These are phyloP conservation scores for Piliocolobus tephrosceles DNA, from an alignment of 2,113 vertebrate genomes.

Conservation along the genomic window DNA sequence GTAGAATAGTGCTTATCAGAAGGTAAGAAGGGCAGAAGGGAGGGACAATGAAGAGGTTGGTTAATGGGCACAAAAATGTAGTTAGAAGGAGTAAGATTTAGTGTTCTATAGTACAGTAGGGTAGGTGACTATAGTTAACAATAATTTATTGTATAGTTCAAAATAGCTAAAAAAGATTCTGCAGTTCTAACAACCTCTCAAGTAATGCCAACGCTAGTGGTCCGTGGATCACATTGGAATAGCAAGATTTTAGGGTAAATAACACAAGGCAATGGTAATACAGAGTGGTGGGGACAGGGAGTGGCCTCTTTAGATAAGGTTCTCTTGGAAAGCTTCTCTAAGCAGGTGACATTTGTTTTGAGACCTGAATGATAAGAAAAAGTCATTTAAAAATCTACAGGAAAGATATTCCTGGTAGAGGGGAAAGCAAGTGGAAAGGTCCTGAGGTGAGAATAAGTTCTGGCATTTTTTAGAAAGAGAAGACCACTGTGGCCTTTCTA, in stretches of 20 bases:
- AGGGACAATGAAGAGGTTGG: background rate
- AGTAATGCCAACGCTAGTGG: background rate
- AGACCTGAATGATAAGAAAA: constrained; percentile 13
- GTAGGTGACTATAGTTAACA: background rate
- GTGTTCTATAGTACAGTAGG: background rate
- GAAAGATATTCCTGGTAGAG: constrained; percentile 17
- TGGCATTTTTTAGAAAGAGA: constrained; percentile 30
- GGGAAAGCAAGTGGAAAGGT: constrained; percentile 27
- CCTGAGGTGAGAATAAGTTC: background rate
- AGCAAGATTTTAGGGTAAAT: constrained; percentile 31
- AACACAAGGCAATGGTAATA: background rate
- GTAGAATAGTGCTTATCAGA: background rate
- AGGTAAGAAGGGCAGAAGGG: background rate
- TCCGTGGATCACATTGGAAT: background rate
- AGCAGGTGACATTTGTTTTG: constrained; percentile 14
- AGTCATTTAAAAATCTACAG: constrained; percentile 30
- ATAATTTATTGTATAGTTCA: background rate
- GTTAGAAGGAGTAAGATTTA: background rate
- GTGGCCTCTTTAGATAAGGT: constrained; percentile 17
- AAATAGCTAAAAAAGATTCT: background rate
- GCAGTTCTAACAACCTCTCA: background rate
- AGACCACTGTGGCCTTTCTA: background rate
- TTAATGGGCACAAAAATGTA: background rate
- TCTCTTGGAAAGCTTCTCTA: constrained; percentile 31
- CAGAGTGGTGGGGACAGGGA: background rate